Evolutionary conservation across 2,113 vertebrate species (phyloP).

Genomic region (Cnemophilus loriae): DNA sequence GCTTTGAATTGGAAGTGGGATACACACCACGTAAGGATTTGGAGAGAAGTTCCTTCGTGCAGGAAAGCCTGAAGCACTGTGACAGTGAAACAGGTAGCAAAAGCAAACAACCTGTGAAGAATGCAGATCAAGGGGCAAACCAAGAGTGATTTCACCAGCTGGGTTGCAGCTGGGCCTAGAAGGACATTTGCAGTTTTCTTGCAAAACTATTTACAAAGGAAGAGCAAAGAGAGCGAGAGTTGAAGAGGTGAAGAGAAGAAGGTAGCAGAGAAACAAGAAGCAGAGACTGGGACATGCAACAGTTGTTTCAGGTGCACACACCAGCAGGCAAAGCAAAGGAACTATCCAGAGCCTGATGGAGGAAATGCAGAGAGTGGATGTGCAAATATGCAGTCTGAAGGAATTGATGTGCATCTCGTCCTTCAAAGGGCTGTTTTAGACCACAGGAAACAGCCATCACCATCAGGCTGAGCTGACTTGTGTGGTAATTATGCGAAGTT

Average conservation of each 20-base stretch:
- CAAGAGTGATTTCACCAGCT: not conserved
- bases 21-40: not conserved
- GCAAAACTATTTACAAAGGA: not conserved
- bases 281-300: not conserved
- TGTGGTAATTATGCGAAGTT: not conserved
- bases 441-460: too few relatives aligned
- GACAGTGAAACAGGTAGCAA: not conserved
- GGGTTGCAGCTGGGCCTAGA: not conserved
- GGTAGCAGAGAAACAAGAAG: not conserved
- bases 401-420: accelerated
- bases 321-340: not conserved
- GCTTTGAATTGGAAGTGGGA: not conserved
- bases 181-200: not conserved
- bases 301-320: not conserved
- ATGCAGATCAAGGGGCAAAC: not conserved
- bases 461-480: not conserved
- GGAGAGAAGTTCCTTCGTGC: not conserved
- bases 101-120: not conserved
- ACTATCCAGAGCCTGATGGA: not conserved
- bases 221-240: not conserved
- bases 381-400: not conserved
- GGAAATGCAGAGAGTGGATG: not conserved
- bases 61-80: not conserved
- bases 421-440: not conserved
- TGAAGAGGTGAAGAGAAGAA: not conserved